Conservation (phyloP, 2,113 vertebrate species). For the Alectura lathami region DNA sequence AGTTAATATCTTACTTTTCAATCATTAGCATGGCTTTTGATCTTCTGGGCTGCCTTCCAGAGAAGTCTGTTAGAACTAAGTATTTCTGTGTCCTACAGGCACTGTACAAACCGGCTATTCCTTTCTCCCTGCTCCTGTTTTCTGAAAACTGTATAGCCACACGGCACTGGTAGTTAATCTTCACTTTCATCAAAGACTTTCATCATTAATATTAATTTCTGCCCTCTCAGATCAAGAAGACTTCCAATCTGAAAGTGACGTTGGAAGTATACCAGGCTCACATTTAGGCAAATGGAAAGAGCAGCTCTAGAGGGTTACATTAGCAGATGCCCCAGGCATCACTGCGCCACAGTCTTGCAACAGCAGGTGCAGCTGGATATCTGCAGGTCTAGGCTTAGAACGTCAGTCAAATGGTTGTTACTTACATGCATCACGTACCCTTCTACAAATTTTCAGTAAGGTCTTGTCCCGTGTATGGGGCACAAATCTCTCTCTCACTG, state of each 20-base stretch:
- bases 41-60: not conserved
- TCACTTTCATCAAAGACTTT: not conserved
- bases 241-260: not conserved
- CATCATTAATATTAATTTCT: not conserved
- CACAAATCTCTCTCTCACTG: not conserved
- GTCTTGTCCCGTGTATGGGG: not conserved
- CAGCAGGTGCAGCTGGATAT: not conserved
- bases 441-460: not conserved
- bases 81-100: not conserved
- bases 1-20: not conserved
- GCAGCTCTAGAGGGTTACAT: not conserved
- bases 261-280: not conserved
- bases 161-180: not conserved
- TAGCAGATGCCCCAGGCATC: not conserved
- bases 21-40: not conserved
- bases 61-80: not conserved
- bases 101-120: not conserved
- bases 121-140: not conserved
- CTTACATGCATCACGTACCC: not conserved
- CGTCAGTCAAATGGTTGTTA: not conserved
- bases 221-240: not conserved
- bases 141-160: not conserved
- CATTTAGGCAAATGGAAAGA: not conserved
- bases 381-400: not conserved
- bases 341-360: not conserved